Conservation (phyloP, 1,140 invertebrate genomes). For the Zaprionus africanus region DNA sequence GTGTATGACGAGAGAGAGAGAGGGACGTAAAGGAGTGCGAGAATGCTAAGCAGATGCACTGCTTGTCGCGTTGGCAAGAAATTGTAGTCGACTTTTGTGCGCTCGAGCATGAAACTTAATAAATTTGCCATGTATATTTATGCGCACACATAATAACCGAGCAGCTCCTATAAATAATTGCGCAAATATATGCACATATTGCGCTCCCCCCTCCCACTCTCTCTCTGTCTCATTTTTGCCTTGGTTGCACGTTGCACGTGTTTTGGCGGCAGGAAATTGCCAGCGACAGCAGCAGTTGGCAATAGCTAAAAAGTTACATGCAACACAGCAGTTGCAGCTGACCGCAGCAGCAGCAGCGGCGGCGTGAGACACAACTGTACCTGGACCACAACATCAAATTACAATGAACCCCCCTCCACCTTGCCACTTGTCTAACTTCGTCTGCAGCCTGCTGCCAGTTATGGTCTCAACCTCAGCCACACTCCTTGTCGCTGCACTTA, state of each 20-base stretch:
- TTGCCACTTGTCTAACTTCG: not conserved
- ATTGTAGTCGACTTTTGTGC: conserved; percentile 50
- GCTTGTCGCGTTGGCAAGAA: conserved; percentile 33
- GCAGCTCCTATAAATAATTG: conserved; percentile 44
- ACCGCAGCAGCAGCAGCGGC: conserved; percentile 44
- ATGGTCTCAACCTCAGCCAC: conserved; percentile 3
- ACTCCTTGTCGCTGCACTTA: conserved; percentile 1
- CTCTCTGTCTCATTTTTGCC: not conserved
- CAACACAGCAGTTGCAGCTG: conserved; percentile 35
- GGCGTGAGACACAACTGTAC: conserved; percentile 47
- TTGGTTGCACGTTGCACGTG: conserved; percentile 5
- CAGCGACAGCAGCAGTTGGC: conserved; percentile 20
- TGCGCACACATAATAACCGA: conserved; percentile 76
- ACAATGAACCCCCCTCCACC: conserved; percentile 41
- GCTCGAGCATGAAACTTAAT: conserved; percentile 73
- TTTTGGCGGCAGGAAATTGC: conserved; percentile 34
- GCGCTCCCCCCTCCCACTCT: not conserved
- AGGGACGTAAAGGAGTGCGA: not conserved
- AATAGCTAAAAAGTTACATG: conserved; percentile 26
- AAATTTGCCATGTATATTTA: conserved; percentile 76
- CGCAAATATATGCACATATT: conserved; percentile 18
- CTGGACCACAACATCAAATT: conserved; percentile 71
- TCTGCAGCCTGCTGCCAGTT: not conserved
- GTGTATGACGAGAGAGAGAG: no score
- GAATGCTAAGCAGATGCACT: conserved; percentile 42